Evolutionary conservation across 1,140 invertebrate genomes (phyloP).

Genomic region (Homalodisca vitripennis): DNA sequence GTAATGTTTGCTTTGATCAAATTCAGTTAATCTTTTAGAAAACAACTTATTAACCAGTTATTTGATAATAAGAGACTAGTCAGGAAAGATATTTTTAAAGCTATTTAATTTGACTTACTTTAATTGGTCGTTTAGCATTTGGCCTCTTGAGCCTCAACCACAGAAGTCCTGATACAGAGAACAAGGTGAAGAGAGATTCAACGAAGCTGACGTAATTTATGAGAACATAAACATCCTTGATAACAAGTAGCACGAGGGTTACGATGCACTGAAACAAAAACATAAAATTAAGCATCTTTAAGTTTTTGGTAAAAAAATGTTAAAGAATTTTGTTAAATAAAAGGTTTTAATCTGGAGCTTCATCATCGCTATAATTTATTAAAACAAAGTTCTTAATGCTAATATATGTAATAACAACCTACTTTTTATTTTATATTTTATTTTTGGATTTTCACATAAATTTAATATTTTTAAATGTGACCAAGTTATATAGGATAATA

Average conservation of each 20-base stretch:
- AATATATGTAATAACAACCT: too few relatives aligned
- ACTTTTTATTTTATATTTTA: too few relatives aligned
- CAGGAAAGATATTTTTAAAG: not conserved
- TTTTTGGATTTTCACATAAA: too few relatives aligned
- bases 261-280: constrained; percentile 70
- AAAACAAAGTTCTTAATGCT: too few relatives aligned
- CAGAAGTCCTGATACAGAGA: constrained; percentile 82
- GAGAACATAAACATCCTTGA: constrained; percentile 83
- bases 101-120: constrained; percentile 56
- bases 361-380: too few relatives aligned
- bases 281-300: too few relatives aligned
- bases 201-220: constrained; percentile 95
- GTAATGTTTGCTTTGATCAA: not conserved
- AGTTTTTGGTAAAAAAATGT: too few relatives aligned
- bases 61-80: not conserved
- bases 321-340: too few relatives aligned
- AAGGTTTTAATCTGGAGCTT: too few relatives aligned
- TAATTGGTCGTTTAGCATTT: constrained; percentile 64
- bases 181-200: constrained; percentile 89
- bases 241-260: constrained; percentile 78
- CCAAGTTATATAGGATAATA: too few relatives aligned
- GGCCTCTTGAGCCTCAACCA: constrained; percentile 81
- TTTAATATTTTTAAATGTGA: too few relatives aligned
- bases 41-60: not conserved
- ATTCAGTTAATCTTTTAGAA: not conserved